Evolutionary conservation across 1,140 invertebrate species (phyloP).

Genomic region (Drosophila biarmipes): DNA sequence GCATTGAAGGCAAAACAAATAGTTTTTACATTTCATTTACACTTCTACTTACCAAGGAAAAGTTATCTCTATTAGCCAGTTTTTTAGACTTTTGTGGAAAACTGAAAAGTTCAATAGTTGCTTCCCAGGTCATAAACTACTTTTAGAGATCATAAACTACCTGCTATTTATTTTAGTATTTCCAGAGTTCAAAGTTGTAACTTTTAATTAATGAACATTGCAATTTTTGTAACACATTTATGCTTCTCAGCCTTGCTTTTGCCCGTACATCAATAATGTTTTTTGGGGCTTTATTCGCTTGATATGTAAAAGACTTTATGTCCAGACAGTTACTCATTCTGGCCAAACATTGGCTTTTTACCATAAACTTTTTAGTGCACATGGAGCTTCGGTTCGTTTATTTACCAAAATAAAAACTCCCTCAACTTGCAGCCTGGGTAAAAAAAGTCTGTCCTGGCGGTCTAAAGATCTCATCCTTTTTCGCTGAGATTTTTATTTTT

Average conservation of each 20-base stretch:
- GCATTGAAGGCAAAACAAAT: not conserved
- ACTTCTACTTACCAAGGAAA: not conserved
- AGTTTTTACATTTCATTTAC: not conserved
- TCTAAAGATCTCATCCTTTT: constrained; percentile 1
- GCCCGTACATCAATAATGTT: not conserved
- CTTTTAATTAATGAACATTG: too few species aligned
- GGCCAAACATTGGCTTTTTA: not conserved
- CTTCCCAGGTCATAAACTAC: not conserved
- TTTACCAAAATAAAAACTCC: constrained; percentile 21
- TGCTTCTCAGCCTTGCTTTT: not conserved
- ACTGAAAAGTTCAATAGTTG: not conserved
- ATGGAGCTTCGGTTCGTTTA: not conserved
- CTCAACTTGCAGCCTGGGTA: constrained; percentile 23
- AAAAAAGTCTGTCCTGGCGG: not conserved
- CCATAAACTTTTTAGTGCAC: constrained; percentile 10
- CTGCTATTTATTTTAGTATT: not conserved
- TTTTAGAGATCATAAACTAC: not conserved
- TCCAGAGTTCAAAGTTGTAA: not conserved
- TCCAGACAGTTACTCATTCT: not conserved
- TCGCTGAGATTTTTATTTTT: not conserved
- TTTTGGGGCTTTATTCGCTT: not conserved
- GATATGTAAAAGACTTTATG: not conserved
- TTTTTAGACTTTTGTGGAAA: not conserved
- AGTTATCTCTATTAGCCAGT: not conserved
- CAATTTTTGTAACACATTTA: not conserved